Conservation (phyloP, 1,140 invertebrate genomes). For the Drosophila chauvacae region DNA sequence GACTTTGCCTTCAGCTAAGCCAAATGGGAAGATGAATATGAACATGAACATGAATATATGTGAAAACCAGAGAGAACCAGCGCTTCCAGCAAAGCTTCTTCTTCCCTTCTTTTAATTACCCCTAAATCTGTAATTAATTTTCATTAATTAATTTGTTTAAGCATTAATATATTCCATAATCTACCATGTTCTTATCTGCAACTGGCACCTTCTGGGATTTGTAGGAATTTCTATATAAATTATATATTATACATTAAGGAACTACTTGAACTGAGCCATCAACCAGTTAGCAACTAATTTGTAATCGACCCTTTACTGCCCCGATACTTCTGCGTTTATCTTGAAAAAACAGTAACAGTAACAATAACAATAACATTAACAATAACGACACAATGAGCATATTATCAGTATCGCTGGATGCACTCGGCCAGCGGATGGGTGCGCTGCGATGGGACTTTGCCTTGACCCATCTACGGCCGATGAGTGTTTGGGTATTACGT, state of each 20-base stretch:
- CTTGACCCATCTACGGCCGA: constrained; percentile 30
- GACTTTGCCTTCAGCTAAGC: constrained; percentile 13
- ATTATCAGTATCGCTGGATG: constrained; percentile 23
- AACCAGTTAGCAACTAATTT: constrained; percentile 25
- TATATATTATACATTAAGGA: background rate
- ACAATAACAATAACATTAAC: no score
- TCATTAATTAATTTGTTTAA: background rate
- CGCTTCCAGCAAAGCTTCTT: background rate
- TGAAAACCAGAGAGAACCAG: background rate
- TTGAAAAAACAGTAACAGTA: constrained; percentile 2
- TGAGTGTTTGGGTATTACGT: background rate
- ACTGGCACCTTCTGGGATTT: background rate
- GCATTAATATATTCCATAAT: background rate
- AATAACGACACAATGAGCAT: constrained; percentile 5
- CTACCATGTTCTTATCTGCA: background rate
- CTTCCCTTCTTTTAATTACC: background rate
- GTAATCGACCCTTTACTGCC: constrained; percentile 17
- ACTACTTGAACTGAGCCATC: background rate
- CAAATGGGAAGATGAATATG: background rate
- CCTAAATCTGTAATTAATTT: background rate
- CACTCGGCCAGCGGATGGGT: constrained; percentile 11
- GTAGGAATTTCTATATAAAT: no score
- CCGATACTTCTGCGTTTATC: constrained; percentile 11
- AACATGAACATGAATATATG: no score
- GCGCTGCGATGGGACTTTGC: constrained; percentile 19